Percentiles rank a stretch among this genome's conserved stretches.
These are phyloP conservation scores for Phengaris arion DNA, from an alignment of 2,888 invertebrate genomes.

Conservation along the genomic window DNA sequence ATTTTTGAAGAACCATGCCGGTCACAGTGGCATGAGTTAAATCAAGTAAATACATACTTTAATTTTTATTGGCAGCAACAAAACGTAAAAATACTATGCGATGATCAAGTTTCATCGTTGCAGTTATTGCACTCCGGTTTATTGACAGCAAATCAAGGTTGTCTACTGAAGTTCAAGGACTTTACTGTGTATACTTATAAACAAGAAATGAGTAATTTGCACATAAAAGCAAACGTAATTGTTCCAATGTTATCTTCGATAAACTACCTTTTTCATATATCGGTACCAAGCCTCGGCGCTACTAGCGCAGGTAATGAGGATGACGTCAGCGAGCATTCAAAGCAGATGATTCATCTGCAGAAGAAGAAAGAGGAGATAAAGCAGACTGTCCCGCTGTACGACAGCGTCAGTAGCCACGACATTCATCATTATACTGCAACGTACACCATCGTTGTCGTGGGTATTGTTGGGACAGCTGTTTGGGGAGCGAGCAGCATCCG, in stretches of 20 bases:
- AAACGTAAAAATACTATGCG: background rate
- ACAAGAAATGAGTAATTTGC: background rate
- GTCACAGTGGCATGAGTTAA: slow-evolving; percentile 8
- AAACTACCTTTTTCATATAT: background rate
- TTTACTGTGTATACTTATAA: background rate
- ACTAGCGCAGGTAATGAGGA: background rate
- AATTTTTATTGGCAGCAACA: slow-evolving; percentile 14
- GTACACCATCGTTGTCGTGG: no score
- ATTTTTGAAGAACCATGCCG: slow-evolving; percentile 2
- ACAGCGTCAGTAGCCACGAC: slow-evolving; percentile 21
- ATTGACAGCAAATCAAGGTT: no score
- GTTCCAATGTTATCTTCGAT: slow-evolving; percentile 15
- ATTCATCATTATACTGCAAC: background rate
- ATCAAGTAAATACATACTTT: slow-evolving; percentile 8
- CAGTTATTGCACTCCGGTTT: no score
- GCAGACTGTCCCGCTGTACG: slow-evolving; percentile 16
- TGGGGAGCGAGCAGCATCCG: no score
- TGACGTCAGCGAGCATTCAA: slow-evolving; percentile 25
- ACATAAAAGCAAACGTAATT: background rate
- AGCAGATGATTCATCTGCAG: slow-evolving; percentile 20
- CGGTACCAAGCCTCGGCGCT: background rate
- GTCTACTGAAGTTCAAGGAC: no score
- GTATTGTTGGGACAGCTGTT: no score
- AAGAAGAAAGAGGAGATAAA: slow-evolving; percentile 14
- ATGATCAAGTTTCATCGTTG: no score